Conservation (phyloP, 2,797 vertebrate species). For the Halcyon chelicuti region DNA sequence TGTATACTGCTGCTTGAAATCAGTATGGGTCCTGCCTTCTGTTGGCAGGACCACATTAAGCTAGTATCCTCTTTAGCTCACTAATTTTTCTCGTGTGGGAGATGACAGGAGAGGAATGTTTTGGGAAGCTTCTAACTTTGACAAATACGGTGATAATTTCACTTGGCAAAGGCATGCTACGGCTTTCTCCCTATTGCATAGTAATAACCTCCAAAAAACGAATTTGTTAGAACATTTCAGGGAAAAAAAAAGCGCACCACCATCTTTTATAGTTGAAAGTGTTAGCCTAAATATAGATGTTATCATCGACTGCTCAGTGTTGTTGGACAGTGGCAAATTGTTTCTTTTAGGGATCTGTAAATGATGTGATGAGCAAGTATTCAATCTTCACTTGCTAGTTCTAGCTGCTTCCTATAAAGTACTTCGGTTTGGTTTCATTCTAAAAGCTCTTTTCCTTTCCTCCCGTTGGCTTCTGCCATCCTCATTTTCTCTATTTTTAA, state of each 20-base stretch:
- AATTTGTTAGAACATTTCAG: background rate
- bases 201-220: background rate
- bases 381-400: background rate
- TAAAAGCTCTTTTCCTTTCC: background rate
- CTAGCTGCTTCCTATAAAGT: background rate
- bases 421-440: background rate
- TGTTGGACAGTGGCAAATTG: background rate
- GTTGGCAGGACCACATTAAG: background rate
- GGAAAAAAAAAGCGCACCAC: background rate
- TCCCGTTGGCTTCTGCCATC: background rate
- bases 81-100: background rate
- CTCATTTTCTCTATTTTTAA: background rate
- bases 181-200: background rate
- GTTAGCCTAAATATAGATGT: conserved; percentile 12
- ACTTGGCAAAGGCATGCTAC: background rate
- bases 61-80: background rate
- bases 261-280: background rate
- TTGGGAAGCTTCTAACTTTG: background rate
- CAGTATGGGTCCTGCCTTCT: background rate
- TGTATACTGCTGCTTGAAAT: background rate
- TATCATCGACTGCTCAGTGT: background rate
- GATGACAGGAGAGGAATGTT: background rate
- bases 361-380: background rate
- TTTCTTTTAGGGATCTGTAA: conserved; percentile 14
- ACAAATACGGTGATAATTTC: background rate